Percentiles rank a stretch among this genome's conserved stretches.
phyloP scores from a whole-genome alignment of 1,140 invertebrate genomes.

The Bradynema listronoti region DNA sequence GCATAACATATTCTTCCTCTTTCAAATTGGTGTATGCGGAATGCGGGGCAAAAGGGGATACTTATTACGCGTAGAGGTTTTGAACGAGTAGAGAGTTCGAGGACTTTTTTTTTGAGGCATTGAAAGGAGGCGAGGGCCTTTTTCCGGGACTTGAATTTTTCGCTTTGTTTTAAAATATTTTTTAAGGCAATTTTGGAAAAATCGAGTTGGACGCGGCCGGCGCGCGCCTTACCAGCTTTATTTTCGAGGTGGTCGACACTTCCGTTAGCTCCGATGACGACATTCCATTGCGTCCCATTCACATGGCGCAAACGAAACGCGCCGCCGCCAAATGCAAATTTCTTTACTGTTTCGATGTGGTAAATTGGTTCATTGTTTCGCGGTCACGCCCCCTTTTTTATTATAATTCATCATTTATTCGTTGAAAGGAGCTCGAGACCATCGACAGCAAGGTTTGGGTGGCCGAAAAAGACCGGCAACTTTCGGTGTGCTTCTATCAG shows the following conservation, averaged over 20 bases:
- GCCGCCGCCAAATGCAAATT: slow-evolving; percentile 1
- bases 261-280: no score
- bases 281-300: no score
- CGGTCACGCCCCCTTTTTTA: neutral
- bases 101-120: no score
- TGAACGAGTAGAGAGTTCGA: no score
- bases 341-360: slow-evolving; percentile 18
- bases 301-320: slow-evolving; percentile 11
- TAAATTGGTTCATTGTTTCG: neutral
- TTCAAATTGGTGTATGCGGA: no score
- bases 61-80: no score
- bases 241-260: slow-evolving; percentile 14
- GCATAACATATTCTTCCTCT: no score
- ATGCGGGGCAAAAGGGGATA: no score
- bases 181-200: slow-evolving; percentile 20
- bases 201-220: slow-evolving; percentile 18
- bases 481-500: slow-evolving; percentile 33
- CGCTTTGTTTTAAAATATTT: slow-evolving; percentile 15
- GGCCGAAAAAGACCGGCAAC: neutral
- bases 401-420: slow-evolving; percentile 13
- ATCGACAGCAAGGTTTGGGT: slow-evolving; percentile 20
- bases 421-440: neutral
- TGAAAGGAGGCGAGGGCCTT: no score
- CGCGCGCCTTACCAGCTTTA: slow-evolving; percentile 13
- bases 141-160: no score